A percentile compares a stretch with the other conserved stretches of the same genome.
Conservation (phyloP, 2,888 invertebrate species). For the Fissipunctia ypsillon region DNA sequence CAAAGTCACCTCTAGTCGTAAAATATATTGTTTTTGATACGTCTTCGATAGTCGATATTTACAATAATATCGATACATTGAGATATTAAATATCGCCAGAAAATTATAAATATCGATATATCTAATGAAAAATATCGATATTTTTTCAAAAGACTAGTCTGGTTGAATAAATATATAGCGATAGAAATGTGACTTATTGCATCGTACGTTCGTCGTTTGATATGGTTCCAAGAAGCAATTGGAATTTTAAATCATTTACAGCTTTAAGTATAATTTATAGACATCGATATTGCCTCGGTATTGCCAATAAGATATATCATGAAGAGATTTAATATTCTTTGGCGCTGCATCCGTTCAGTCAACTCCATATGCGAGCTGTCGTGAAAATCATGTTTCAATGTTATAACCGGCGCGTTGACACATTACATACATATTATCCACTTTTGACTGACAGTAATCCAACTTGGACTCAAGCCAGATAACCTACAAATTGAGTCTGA, state of each 20-base stretch:
- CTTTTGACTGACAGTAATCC: conserved; percentile 12
- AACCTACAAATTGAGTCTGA: background rate
- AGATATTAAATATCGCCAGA: background rate
- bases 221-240: conserved; percentile 36
- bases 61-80: background rate
- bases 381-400: conserved; percentile 11
- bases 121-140: background rate
- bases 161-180: conserved; percentile 13
- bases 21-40: background rate
- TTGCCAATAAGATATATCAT: conserved; percentile 23
- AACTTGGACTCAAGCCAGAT: conserved; percentile 21
- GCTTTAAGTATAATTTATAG: conserved; percentile 12
- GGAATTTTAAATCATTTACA: conserved; percentile 36
- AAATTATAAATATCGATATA: too few relatives aligned
- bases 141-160: too few relatives aligned
- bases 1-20: background rate
- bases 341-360: background rate
- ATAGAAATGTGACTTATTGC: conserved; percentile 27
- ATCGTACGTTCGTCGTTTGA: background rate
- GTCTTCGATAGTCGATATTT: background rate
- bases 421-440: background rate
- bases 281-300: conserved; percentile 6
- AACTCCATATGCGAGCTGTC: background rate
- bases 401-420: background rate
- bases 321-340: conserved; percentile 23